A percentile compares a stretch with the other conserved stretches of the same genome.
These are phyloP conservation scores for Drosophila prolongata DNA, from an alignment of 2,888 invertebrate species.

Conservation along the genomic window DNA sequence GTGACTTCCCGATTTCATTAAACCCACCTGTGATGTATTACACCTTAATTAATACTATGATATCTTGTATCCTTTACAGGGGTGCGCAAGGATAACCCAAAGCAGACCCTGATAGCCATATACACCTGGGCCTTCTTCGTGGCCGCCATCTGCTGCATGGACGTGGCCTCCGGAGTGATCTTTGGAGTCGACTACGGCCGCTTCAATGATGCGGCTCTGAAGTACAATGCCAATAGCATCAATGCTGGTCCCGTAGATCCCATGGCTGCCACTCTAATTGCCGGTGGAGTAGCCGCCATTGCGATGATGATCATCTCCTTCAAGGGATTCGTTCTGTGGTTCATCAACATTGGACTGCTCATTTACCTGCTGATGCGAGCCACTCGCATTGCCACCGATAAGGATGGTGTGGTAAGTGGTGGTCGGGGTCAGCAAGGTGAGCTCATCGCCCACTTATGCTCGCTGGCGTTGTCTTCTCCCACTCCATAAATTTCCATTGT, in stretches of 20 bases:
- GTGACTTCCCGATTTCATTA: neutral
- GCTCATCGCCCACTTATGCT: constrained; percentile 22
- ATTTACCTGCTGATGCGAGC: constrained; percentile 68
- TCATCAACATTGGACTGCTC: constrained; percentile 82
- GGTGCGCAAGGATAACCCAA: constrained; percentile 71
- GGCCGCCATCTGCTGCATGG: constrained; percentile 78
- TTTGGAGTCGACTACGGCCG: constrained; percentile 83
- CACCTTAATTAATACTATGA: neutral
- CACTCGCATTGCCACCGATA: constrained; percentile 62
- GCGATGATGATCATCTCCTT: constrained; percentile 83
- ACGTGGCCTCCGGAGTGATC: constrained; percentile 81
- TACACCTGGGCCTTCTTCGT: constrained; percentile 81
- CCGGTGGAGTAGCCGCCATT: constrained; percentile 79
- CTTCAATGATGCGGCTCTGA: constrained; percentile 64
- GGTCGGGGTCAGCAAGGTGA: constrained; percentile 21
- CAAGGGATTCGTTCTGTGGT: constrained; percentile 85
- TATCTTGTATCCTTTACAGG: constrained; percentile 57
- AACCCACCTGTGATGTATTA: neutral
- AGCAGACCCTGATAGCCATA: constrained; percentile 64
- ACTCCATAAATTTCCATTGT: constrained; percentile 7
- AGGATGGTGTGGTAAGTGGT: constrained; percentile 61
- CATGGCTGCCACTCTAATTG: constrained; percentile 69
- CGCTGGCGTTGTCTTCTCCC: constrained; percentile 8
- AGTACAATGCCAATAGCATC: constrained; percentile 55
- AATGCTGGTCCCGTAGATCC: constrained; percentile 58